These are phyloP conservation scores for Anneissia japonica DNA, from an alignment of 35 echinoderm and acorn worm species.

Conservation along the genomic window DNA sequence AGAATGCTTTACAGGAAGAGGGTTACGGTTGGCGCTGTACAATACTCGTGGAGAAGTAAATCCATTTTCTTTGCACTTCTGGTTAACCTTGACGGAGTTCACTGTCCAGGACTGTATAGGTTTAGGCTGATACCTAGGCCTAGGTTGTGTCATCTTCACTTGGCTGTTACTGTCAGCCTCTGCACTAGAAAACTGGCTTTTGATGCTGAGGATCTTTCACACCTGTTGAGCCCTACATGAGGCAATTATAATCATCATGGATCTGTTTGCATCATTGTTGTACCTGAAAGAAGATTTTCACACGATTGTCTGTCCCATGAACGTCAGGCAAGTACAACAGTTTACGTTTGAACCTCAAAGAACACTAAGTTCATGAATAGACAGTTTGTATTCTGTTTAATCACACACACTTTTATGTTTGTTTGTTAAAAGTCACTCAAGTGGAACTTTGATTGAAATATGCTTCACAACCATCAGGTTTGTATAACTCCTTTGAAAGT, in stretches of 20 bases:
- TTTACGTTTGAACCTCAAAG: neutral
- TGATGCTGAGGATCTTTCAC: neutral
- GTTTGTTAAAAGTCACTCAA: neutral
- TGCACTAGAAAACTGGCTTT: neutral
- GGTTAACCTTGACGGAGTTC: neutral
- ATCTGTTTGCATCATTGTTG: neutral
- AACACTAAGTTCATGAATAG: neutral
- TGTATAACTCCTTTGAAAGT: neutral
- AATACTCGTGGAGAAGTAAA: neutral
- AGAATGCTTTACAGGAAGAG: neutral
- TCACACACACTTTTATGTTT: neutral
- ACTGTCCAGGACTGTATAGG: neutral
- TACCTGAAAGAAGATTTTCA: neutral
- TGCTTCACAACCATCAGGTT: neutral
- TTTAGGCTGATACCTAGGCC: neutral
- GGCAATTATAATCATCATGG: neutral
- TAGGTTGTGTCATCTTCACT: neutral
- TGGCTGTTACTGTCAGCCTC: neutral
- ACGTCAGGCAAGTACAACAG: neutral
- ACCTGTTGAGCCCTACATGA: neutral
- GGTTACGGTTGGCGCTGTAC: neutral
- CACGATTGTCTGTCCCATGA: neutral
- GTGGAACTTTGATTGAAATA: neutral
- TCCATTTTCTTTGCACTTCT: neutral
- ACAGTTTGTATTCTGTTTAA: neutral